Evolutionary conservation across 2,113 vertebrate species (phyloP).

Genomic region (Pristiophorus japonicus): DNA sequence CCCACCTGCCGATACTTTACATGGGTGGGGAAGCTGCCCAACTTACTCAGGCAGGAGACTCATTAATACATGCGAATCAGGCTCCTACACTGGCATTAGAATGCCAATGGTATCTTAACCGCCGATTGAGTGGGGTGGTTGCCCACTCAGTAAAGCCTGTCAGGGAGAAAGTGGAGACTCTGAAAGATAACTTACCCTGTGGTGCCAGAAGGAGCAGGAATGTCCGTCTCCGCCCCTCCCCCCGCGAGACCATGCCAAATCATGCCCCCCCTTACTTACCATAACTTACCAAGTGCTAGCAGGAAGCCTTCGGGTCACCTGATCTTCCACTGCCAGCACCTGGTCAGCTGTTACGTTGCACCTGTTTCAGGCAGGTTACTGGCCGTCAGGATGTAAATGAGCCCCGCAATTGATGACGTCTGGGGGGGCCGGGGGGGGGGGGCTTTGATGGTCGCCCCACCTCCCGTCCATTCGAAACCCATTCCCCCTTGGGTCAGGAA

Average conservation of each 20-base stretch:
- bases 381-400: background rate
- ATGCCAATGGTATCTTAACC: background rate
- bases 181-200: background rate
- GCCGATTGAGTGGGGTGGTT: background rate
- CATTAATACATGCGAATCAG: background rate
- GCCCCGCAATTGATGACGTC: background rate
- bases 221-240: no score
- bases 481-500: background rate
- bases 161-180: background rate
- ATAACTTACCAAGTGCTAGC: no score
- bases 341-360: no score
- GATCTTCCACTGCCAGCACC: no score
- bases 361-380: background rate
- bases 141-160: background rate
- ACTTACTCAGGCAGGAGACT: background rate
- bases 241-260: no score
- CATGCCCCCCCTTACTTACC: no score
- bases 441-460: background rate
- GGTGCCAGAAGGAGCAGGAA: no score
- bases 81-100: background rate
- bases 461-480: background rate
- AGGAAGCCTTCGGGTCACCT: no score
- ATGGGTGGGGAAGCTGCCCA: background rate
- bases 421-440: no score
- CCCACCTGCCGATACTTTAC: background rate